phyloP scores from a whole-genome alignment of 1,140 invertebrate species.

The Aporrectodea caliginosa region DNA sequence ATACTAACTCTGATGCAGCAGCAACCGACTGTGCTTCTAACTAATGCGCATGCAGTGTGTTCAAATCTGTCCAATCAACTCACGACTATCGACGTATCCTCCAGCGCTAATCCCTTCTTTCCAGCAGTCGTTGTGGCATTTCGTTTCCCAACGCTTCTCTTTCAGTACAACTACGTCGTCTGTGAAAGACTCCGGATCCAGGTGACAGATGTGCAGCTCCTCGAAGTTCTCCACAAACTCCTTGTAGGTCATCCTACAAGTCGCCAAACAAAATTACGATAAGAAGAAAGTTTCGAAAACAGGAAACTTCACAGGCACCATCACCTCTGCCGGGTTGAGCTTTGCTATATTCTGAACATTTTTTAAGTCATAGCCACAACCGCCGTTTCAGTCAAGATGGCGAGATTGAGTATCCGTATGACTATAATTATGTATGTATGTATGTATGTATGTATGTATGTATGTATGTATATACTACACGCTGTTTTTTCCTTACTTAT shows the following conservation, averaged over 20 bases:
- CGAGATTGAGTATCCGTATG: too few relatives aligned
- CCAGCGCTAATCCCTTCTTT: constrained; percentile 83
- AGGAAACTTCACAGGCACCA: background rate
- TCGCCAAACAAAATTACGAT: background rate
- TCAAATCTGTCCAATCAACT: background rate
- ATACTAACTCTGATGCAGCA: too few relatives aligned
- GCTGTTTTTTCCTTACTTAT: too few relatives aligned
- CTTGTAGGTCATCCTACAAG: constrained; percentile 53
- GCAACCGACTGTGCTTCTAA: too few relatives aligned
- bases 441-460: too few relatives aligned
- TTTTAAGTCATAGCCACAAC: too few relatives aligned
- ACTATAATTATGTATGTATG: too few relatives aligned
- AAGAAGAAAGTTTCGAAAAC: background rate
- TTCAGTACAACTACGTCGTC: constrained; percentile 46
- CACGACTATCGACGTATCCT: constrained; percentile 57
- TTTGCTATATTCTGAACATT: too few relatives aligned
- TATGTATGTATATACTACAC: too few relatives aligned
- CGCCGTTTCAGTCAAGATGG: too few relatives aligned
- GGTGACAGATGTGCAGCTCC: constrained; percentile 89
- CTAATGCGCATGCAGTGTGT: background rate
- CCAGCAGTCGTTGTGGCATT: constrained; percentile 91
- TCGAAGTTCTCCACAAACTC: constrained; percentile 51
- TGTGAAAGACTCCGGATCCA: constrained; percentile 86
- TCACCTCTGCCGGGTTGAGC: background rate
- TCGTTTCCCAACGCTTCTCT: constrained; percentile 76